Base-by-base conservation (phyloP, 2,113 vertebrate species). In the Ornithorhynchus anatinus region DNA sequence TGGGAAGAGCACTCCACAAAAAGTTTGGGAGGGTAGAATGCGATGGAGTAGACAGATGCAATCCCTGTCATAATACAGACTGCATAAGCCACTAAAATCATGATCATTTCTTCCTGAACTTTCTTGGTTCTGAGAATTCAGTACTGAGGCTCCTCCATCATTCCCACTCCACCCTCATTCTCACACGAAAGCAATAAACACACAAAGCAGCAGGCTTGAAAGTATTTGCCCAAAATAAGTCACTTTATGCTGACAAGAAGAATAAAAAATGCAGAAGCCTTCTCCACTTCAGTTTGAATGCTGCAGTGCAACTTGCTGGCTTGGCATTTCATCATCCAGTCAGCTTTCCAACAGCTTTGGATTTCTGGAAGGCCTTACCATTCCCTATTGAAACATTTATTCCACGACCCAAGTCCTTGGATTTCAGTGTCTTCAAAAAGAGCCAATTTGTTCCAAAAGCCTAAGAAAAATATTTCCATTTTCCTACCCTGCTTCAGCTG, bases 331-430 rank as follows among this genome's bases (percentile, higher is more conserved):
- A 68, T 77, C 59, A 65, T 59, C 59, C 64, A 43, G 20, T 72
- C 1, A 37, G 16, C 42, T 68, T 57, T 60, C 60, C 22, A 72
- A 61, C 52, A 45, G 76, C 37, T 72, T 72, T 64, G 69, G 61
- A 44, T 67, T 75, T 69, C 36, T 65, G 54, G 20, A 69, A n/a
- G n/a, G n/a, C n/a, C n/a, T n/a, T n/a, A n/a, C n/a, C 32, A 67
- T 82, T 72, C 71, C 69, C 68, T 83, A 86, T 71, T 65, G 75
- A 59, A 40, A 31, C 72, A 77, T 78, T 89, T 71, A 77, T 69
- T 57, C 36, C 52, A 54, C 63, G 61, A 62, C 57, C 56, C 27
- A 39, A 20, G 40, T 65, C 40, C 66, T 59, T 75, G 75, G 54
- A 75, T 69, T 81, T 77, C 82, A 72, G 67, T 52, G 78, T 42